These are phyloP conservation scores for Panagrolaimus sp. DNA, from an alignment of 1,140 invertebrate genomes.

Conservation along the genomic window DNA sequence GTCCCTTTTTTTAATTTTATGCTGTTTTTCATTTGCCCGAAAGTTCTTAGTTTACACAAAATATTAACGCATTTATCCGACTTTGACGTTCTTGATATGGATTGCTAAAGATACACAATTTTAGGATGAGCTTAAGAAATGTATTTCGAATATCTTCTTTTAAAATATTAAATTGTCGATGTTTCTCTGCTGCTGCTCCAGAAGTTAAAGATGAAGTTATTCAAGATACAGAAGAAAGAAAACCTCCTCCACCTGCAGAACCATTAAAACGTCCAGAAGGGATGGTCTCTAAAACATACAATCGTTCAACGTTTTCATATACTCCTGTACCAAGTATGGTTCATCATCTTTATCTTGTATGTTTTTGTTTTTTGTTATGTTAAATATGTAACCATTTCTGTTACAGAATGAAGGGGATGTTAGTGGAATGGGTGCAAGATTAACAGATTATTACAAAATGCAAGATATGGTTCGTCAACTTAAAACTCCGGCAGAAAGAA, in stretches of 20 bases:
- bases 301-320: neutral
- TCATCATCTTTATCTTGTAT: slow-evolving; percentile 2
- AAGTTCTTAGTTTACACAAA: no score
- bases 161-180: neutral
- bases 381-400: neutral
- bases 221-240: neutral
- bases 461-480: slow-evolving; percentile 44
- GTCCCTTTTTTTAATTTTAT: neutral
- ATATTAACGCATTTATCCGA: no score
- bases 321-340: neutral
- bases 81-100: no score
- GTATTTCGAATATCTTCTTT: no score
- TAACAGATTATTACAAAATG: slow-evolving; percentile 54
- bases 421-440: slow-evolving; percentile 36
- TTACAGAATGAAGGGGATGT: slow-evolving; percentile 13
- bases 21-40: neutral
- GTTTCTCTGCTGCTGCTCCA: neutral
- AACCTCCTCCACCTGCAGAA: neutral
- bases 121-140: no score
- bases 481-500: slow-evolving; percentile 51
- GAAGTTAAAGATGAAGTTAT: neutral
- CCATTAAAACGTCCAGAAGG: neutral
- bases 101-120: no score
- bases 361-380: neutral
- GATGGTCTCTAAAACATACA: neutral